These are phyloP conservation scores for Sipha maydis DNA, from an alignment of 2,888 invertebrate genomes.

Conservation along the genomic window DNA sequence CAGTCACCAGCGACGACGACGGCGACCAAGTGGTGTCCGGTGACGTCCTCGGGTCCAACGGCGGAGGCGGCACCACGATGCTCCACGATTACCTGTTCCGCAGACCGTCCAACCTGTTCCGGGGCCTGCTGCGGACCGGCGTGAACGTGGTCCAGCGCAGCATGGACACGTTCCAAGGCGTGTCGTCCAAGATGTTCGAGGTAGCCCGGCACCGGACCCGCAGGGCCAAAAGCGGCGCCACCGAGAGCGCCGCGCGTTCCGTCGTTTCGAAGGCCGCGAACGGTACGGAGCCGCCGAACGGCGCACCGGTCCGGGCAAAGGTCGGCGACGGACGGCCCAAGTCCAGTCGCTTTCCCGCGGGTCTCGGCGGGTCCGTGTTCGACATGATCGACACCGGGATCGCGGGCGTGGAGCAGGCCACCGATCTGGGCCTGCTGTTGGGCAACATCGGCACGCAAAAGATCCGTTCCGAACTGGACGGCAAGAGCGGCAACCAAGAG, in stretches of 20 bases:
- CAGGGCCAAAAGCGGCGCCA: not conserved
- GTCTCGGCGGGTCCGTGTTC: not conserved
- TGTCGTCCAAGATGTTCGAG: not conserved
- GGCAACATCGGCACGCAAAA: slow-evolving; percentile 30
- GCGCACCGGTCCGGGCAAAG: not conserved
- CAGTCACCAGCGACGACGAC: not conserved
- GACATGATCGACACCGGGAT: slow-evolving; percentile 12
- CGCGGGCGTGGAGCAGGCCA: not conserved
- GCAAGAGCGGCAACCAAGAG: slow-evolving; percentile 16
- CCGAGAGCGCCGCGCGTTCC: not conserved
- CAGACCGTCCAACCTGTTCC: not conserved
- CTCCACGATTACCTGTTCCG: not conserved
- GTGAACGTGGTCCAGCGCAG: slow-evolving; percentile 1
- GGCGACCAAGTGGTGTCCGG: not conserved
- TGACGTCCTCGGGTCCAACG: no score
- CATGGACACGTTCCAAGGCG: slow-evolving; percentile 11
- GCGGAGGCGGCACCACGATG: not conserved
- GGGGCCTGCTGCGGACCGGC: not conserved
- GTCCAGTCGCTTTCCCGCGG: not conserved
- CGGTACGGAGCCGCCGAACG: not conserved
- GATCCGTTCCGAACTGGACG: not conserved
- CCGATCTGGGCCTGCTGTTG: slow-evolving; percentile 26
- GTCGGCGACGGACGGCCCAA: not conserved
- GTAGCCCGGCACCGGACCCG: not conserved
- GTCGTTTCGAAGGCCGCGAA: not conserved